Base-by-base conservation (phyloP, 1,140 invertebrate genomes). In the Heliconius eleuchia region DNA sequence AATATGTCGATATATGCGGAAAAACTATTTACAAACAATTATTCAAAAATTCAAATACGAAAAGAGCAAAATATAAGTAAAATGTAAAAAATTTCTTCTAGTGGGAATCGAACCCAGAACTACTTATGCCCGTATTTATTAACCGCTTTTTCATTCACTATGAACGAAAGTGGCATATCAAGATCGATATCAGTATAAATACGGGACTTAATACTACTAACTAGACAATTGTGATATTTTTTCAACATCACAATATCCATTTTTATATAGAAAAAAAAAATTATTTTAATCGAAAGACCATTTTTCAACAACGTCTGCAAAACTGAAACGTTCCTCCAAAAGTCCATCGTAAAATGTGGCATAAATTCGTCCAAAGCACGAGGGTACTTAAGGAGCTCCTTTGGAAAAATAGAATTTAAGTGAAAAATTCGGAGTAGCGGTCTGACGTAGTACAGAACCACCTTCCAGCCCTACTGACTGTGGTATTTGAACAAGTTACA, bases 271-370 rank as follows among this genome's bases (percentile, higher is more conserved):
- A 60, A 66, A 27, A 27, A 13, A 27, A 72, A 72, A 9, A 72
- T 9, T 72, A 42, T 39, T 23, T 23, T 23, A 66, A 30, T 66
- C 23, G 34, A 9, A n/a, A 72, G 16, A 72, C 42, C 3, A 39
- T 72, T 39, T 39, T 39, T 39, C 19, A 30, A 72, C 71, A 39
- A 72, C n/a, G 18, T 72, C 37, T 42, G 34, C n/a, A 72, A 72
- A 72, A 72, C 37, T 72, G 71, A 72, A 72, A 30, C 55, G n/a
- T 60, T 60, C 9, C 60, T 66, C 50, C 37, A 34, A 52, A 57
- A 75, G 74, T 75, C 34, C 52, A 30, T 75, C 74, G 74, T 75
- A 42, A 74, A 74, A 66, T 66, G 34, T 66, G 55, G 50, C 27
- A 75, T 60, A 66, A 60, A 60, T 75, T 60, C 30, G 27, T 8